Base-by-base conservation (phyloP, 1,140 invertebrate genomes). In the Drosophila willistoni region DNA sequence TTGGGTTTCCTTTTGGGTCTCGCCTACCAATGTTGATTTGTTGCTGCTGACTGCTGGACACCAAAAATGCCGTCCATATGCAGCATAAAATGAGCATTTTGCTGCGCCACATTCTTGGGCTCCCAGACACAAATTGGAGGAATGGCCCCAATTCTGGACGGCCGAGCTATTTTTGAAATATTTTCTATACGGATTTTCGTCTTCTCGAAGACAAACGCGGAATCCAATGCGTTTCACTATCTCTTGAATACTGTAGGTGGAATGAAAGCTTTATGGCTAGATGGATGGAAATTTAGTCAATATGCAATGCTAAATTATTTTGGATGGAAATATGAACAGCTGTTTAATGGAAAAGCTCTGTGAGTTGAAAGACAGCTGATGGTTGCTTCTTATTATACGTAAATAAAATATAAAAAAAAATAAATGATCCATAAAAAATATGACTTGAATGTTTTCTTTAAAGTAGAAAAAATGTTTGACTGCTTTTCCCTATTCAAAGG, bases 1-100 rank as follows among this genome's bases (percentile, higher is more conserved):
- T 13, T 55, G 55, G 55, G 36, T 36, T 36, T 60, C 17, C 22
- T 14, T 39, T 25, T 55, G 17, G 44, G 17, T 51, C 17, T 51
- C 44, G 44, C 71, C 82, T 61, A 90, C 89, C 89, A 65, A 90
- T 90, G 70, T 77, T 90, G 68, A 90, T 72, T 82, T 89, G 78
- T 65, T 91, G 89, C 68, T 57, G 67, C 42, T 72, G 83, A 59
- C 63, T 25, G 57, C 69, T 83, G 56, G 29, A 54, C 63, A 87
- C 34, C 39, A 89, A 65, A 64, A 78, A 80, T 80, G 84, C 84
- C 73, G 69, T 86, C 79, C 83, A 86, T 34, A 82, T 64, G 76
- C 83, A 82, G 54, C 65, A 56, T 5, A 59, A 36, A 17, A 89
- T 47, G 56, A 77, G 9, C 59, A 68, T 39, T 64, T 72, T 80